These are phyloP conservation scores for Tachina fera DNA, from an alignment of 2,888 invertebrate genomes.

Conservation along the genomic window DNA sequence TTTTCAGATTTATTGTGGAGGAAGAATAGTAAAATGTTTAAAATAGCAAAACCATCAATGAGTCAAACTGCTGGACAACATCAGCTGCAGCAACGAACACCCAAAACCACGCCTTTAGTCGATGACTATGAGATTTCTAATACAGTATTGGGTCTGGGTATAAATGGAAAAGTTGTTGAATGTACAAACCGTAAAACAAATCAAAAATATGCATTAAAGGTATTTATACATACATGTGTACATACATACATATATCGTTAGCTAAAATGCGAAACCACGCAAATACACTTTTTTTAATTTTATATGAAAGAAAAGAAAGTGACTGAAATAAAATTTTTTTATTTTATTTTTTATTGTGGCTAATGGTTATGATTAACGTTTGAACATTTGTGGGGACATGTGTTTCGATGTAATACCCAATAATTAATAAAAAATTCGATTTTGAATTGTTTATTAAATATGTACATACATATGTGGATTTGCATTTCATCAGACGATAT, in stretches of 20 bases:
- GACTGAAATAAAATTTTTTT: too few species aligned
- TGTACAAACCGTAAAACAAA: constrained; percentile 91
- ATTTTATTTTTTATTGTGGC: too few species aligned
- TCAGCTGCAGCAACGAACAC: constrained; percentile 77
- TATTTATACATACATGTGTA: constrained; percentile 79
- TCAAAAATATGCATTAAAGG: constrained; percentile 95
- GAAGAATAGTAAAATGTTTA: constrained; percentile 65
- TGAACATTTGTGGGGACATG: too few species aligned
- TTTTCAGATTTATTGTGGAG: constrained; percentile 13
- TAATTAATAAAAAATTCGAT: too few species aligned
- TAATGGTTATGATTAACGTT: too few species aligned
- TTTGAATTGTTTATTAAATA: too few species aligned
- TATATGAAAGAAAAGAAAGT: too few species aligned
- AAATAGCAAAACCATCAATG: constrained; percentile 69
- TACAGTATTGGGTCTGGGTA: constrained; percentile 97
- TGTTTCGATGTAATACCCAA: too few species aligned
- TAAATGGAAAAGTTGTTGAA: constrained; percentile 99
- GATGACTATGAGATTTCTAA: constrained; percentile 96
- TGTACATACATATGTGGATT: too few species aligned
- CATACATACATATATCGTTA: neutral
- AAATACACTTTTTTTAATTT: too few species aligned
- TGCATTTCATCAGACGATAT: too few species aligned
- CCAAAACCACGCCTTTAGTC: constrained; percentile 92
- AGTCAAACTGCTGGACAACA: constrained; percentile 60
- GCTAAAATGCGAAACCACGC: too few species aligned